Evolutionary conservation across 2,888 invertebrate genomes (phyloP), one percentile per base, ranked within the genome.

Genomic region (Boloria selene): DNA sequence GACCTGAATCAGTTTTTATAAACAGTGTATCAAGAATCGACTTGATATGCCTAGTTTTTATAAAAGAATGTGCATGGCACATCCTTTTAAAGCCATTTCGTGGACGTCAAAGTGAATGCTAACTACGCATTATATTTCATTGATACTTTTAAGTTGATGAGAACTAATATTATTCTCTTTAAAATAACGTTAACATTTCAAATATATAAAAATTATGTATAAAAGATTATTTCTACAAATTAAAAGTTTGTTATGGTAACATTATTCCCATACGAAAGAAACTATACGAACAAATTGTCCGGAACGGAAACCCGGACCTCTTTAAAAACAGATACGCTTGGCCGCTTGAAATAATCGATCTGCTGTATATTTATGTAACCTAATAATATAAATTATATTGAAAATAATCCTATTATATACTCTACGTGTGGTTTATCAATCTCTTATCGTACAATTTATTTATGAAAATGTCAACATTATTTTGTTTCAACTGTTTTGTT

Each of bases 1-100:
- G 64, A 60, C 51, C 50, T 26, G 68, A 53, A 62, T 56, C 44
- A 47, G 44, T 68, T 68, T 65, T 65, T 68, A 65, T 65, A 53
- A 62, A 53, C 38, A 45, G 54, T 59, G 54, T 59, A 68, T 68
- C 68, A 61, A 67, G 67, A 67, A 58, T 56, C 17, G 49, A 62
- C 54, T 54, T 18, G 65, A 38, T 59, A 18, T 44, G 65, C 59
- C 62, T 65, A 65, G 62, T 68, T 68, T 68, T 68, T 65, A 58
- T 38, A 53, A 42, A 44, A 16, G 53, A 61, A 61, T 65, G 62
- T 55, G 66, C 61, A 44, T 31, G 17, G 52, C 38, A 42, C 52
- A 18, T 58, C 53, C 61, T 42, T 50, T 45, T 13, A 60, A 38
- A 58, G n/a, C 17, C 49, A 26, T 17, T 51, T 26, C 22, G 45